Base-by-base conservation (phyloP, 2,888 invertebrate species). In the Pardosa pseudoannulata region DNA sequence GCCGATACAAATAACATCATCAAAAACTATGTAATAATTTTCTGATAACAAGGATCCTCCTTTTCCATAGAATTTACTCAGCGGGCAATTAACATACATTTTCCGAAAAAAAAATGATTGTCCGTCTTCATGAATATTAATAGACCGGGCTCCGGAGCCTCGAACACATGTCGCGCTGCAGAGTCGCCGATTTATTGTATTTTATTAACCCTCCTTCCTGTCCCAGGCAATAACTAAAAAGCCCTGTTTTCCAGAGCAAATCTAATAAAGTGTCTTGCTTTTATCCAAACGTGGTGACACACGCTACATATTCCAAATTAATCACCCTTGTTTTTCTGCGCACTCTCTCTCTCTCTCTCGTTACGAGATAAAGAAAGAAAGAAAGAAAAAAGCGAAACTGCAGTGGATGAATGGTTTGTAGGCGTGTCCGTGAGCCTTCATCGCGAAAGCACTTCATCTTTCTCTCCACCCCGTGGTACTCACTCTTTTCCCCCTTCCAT, bases 361-460 rank as follows among this genome's bases (percentile, higher is more conserved):
- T 56, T 23, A 56, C 23, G 1, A 5, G 23, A 23, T 23, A 23
- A 56, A 56, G 3, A 46, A 46, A 16, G 56, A 23, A 56, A 56
- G 16, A 56, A 56, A 56, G 16, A n/a, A n/a, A 36, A 36, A 5
- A 11, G 5, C 16, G 9, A 5, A 46, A 46, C 41, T 13, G 9
- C 41, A 46, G 41, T 46, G 41, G 41, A 56, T 56, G 56, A 56
- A 23, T 56, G 32, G 72, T 19, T 31, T n/a, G 31, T 32, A 11
- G 72, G 72, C 46, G 56, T 28, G 41, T 39, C 23, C 46, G 56
- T 29, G 72, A 73, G 32, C 56, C 56, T 56, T 73, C 56, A 73
- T 23, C 56, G 23, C 31, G 23, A 62, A 62, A 28, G 39, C 64
- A 65, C 74, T 65, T 39, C 39, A 75, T 65, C 74, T 62, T 64